Evolutionary conservation across 1,140 invertebrate species (phyloP).

Genomic region (Luehdorfia chinensis): DNA sequence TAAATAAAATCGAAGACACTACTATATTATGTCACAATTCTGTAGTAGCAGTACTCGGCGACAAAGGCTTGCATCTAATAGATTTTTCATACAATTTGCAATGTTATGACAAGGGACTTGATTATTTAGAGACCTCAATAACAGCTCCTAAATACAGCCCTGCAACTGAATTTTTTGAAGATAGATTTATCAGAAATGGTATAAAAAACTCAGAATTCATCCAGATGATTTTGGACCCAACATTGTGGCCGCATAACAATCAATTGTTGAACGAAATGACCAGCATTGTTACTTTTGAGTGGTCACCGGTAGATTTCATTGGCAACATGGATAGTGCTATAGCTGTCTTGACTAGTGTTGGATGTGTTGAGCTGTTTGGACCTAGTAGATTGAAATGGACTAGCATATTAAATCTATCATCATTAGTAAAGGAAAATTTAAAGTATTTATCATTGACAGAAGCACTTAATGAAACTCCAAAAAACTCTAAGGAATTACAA

Average conservation of each 20-base stretch:
- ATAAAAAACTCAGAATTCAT: constrained; percentile 45
- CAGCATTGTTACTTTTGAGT: constrained; percentile 30
- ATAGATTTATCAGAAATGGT: constrained; percentile 28
- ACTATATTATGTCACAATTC: constrained; percentile 40
- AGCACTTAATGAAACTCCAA: constrained; percentile 17
- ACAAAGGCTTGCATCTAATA: constrained; percentile 43
- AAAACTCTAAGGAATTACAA: constrained; percentile 33
- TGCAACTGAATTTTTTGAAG: constrained; percentile 30
- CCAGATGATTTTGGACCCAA: constrained; percentile 47
- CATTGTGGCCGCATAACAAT: constrained; percentile 52
- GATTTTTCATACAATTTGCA: constrained; percentile 47
- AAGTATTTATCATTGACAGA: constrained; percentile 5
- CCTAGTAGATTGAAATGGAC: constrained; percentile 26
- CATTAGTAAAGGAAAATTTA: constrained; percentile 28
- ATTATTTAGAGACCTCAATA: constrained; percentile 37
- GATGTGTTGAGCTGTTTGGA: constrained; percentile 46
- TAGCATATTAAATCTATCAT: constrained; percentile 39
- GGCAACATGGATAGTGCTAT: constrained; percentile 36
- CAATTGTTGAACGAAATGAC: constrained; percentile 40
- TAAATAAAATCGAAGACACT: constrained; percentile 45
- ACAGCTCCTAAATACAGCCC: constrained; percentile 37
- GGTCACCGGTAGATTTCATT: constrained; percentile 42
- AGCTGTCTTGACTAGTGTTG: constrained; percentile 52
- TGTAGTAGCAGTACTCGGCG: constrained; percentile 29
- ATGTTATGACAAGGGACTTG: constrained; percentile 47